Percentiles rank a stretch among this genome's conserved stretches.
phyloP scores from a whole-genome alignment of 2,113 vertebrate genomes.

The Connochaetes taurinus region DNA sequence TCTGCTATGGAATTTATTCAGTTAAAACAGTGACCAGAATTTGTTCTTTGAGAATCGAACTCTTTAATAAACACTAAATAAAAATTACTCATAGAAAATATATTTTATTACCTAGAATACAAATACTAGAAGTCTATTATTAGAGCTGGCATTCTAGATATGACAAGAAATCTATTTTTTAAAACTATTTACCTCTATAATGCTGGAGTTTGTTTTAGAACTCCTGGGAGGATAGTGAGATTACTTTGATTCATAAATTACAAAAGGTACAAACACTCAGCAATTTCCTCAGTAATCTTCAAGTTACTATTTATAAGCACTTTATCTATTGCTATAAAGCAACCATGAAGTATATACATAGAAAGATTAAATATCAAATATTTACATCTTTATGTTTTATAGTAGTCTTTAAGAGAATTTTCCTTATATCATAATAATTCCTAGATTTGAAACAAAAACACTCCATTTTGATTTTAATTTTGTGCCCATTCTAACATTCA shows the following conservation, averaged over 20 bases:
- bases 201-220: constrained; percentile 23
- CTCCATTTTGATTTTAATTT: constrained; percentile 43
- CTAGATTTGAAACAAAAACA: constrained; percentile 47
- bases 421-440: constrained; percentile 56
- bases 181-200: background rate
- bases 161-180: background rate
- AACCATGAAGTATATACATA: constrained; percentile 70
- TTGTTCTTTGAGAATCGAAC: constrained; percentile 1
- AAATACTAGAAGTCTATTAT: constrained; percentile 8
- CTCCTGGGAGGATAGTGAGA: background rate
- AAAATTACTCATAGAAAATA: constrained; percentile 18
- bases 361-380: constrained; percentile 73
- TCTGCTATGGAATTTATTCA: background rate
- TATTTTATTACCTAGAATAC: background rate
- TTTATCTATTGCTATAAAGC: constrained; percentile 72
- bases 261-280: constrained; percentile 62
- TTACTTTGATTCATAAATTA: constrained; percentile 28
- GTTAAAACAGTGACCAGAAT: background rate
- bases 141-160: background rate
- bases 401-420: constrained; percentile 65
- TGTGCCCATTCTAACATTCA: constrained; percentile 61
- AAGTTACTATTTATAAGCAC: constrained; percentile 76
- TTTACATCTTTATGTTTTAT: constrained; percentile 60
- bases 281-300: constrained; percentile 70
- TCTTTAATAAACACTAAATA: background rate